Evolutionary conservation across 2,797 vertebrate species (phyloP).

Genomic region (Sebastes oblongus): DNA sequence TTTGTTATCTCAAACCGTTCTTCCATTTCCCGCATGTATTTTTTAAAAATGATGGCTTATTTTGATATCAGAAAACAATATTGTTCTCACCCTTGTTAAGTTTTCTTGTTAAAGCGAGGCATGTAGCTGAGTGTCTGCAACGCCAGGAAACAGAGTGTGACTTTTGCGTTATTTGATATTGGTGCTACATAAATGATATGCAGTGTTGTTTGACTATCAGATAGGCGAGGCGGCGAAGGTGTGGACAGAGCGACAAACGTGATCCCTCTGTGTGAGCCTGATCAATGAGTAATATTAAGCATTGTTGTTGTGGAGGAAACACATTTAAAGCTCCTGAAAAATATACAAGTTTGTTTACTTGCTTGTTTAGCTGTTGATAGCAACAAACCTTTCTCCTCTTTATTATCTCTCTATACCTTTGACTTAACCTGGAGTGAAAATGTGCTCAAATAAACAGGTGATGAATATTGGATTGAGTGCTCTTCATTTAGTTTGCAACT

Average conservation of each 20-base stretch:
- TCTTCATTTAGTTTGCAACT: background rate
- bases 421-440: constrained; percentile 13
- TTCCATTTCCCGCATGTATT: background rate
- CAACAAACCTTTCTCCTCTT: background rate
- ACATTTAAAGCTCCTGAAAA: constrained; percentile 11
- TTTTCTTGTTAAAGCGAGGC: background rate
- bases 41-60: background rate
- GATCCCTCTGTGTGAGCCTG: constrained; percentile 18
- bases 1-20: background rate
- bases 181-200: constrained; percentile 17
- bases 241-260: background rate
- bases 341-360: constrained; percentile 29
- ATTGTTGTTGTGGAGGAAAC: constrained; percentile 9
- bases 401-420: constrained; percentile 8
- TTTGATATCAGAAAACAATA: background rate
- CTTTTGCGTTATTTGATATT: constrained; percentile 41
- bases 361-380: background rate
- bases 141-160: constrained; percentile 11
- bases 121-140: background rate
- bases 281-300: constrained; percentile 28
- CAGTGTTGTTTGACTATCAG: constrained; percentile 4
- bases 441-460: constrained; percentile 18
- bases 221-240: background rate
- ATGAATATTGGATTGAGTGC: constrained; percentile 14
- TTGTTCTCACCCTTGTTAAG: background rate